Evolutionary conservation across 2,113 vertebrate genomes (phyloP).

Genomic region (Otocyon megalotis): DNA sequence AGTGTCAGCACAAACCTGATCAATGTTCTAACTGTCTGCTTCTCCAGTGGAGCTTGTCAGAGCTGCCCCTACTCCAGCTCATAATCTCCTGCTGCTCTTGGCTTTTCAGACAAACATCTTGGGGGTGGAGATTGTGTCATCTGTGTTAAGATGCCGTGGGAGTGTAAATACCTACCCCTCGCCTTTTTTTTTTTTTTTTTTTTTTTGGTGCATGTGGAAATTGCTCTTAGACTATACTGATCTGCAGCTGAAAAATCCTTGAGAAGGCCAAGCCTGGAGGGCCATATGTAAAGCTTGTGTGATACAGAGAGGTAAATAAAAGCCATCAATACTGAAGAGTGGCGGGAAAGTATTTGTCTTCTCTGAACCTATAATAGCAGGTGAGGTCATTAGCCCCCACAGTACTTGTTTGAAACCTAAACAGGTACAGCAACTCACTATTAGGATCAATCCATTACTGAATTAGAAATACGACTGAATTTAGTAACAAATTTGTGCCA

Average conservation of each 20-base stretch:
- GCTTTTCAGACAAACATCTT: not conserved
- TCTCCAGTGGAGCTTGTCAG: not conserved
- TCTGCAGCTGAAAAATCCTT: not conserved
- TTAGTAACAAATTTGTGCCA: constrained; percentile 83
- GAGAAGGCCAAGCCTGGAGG: not conserved
- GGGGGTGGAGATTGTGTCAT: not conserved
- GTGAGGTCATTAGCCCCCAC: constrained; percentile 47
- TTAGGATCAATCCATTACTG: constrained; percentile 76
- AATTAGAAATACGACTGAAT: constrained; percentile 81
- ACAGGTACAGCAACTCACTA: constrained; percentile 69
- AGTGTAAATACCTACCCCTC: not conserved
- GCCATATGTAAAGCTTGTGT: not conserved
- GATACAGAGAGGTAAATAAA: not conserved
- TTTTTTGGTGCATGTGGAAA: not conserved
- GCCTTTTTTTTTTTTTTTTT: no score
- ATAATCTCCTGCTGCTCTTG: not conserved
- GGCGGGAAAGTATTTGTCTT: not conserved
- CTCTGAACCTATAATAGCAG: not conserved
- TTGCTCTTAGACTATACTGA: not conserved
- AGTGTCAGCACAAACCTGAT: not conserved
- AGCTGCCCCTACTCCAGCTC: no score
- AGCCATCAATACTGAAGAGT: not conserved
- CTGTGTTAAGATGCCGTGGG: not conserved
- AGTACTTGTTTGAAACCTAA: constrained; percentile 72
- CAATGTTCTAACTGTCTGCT: not conserved